Conservation (phyloP, 2,888 invertebrate species). For the Acholoe squamosa region DNA sequence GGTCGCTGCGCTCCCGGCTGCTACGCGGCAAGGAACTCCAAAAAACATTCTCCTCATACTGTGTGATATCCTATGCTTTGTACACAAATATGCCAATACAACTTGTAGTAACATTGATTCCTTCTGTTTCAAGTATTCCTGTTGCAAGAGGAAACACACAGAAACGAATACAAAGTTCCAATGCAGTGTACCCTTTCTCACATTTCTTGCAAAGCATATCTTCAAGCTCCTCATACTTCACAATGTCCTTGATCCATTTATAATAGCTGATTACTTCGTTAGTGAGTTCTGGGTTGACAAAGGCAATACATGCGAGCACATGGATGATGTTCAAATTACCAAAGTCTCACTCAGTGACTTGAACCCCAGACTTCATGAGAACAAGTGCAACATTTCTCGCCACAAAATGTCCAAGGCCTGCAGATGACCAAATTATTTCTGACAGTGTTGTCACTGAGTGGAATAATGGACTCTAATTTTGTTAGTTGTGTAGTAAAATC, state of each 20-base stretch:
- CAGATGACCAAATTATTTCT: neutral
- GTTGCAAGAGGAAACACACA: neutral
- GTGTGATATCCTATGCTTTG: neutral
- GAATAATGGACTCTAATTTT: neutral
- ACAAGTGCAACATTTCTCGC: neutral
- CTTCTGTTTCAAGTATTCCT: neutral
- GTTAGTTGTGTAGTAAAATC: too few species aligned
- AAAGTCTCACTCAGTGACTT: neutral
- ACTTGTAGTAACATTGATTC: neutral
- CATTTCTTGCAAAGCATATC: neutral
- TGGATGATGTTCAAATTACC: neutral
- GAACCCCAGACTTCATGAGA: neutral
- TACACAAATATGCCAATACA: neutral
- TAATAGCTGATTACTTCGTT: neutral
- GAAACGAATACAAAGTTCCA: neutral
- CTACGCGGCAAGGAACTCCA: too few species aligned
- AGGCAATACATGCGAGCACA: neutral
- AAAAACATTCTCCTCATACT: neutral
- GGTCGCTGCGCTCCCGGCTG: too few species aligned
- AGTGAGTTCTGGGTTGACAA: neutral
- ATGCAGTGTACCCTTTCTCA: neutral
- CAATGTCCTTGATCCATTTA: too few species aligned
- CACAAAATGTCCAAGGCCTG: neutral
- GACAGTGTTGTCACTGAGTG: neutral
- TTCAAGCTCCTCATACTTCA: neutral